These are phyloP conservation scores for Anguilla pacifica DNA, from an alignment of 2,797 vertebrate genomes.

Conservation along the genomic window DNA sequence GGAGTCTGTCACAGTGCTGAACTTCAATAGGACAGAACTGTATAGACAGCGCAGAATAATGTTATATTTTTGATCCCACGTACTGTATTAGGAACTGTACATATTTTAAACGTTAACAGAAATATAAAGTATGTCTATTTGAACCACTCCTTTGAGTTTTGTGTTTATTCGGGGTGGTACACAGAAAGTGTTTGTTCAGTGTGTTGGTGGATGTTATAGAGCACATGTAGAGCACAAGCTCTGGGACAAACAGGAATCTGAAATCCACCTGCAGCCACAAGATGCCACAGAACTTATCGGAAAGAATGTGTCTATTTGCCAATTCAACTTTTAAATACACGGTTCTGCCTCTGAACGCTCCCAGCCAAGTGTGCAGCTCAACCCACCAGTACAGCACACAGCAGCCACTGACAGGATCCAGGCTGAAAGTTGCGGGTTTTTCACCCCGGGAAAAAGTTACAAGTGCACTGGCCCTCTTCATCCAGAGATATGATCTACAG, in stretches of 20 bases:
- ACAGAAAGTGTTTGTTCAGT: background rate
- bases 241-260: background rate
- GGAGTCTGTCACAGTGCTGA: background rate
- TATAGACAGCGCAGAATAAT: background rate
- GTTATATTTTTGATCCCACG: background rate
- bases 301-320: background rate
- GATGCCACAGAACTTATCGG: background rate
- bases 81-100: slow-evolving; percentile 23
- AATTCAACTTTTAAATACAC: background rate
- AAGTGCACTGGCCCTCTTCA: background rate
- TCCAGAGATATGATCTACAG: background rate
- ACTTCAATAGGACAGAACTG: background rate
- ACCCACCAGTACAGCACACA: background rate
- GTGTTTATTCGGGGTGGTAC: background rate
- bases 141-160: background rate
- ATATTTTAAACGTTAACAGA: slow-evolving; percentile 22
- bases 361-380: background rate
- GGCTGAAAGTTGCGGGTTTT: too few relatives aligned
- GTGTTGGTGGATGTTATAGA: background rate
- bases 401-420: background rate
- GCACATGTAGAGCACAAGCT: background rate
- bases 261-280: background rate
- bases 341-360: background rate
- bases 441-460: background rate
- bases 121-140: slow-evolving; percentile 37